Base-by-base conservation (phyloP, 2,888 invertebrate species). In the Hydraecia micacea region DNA sequence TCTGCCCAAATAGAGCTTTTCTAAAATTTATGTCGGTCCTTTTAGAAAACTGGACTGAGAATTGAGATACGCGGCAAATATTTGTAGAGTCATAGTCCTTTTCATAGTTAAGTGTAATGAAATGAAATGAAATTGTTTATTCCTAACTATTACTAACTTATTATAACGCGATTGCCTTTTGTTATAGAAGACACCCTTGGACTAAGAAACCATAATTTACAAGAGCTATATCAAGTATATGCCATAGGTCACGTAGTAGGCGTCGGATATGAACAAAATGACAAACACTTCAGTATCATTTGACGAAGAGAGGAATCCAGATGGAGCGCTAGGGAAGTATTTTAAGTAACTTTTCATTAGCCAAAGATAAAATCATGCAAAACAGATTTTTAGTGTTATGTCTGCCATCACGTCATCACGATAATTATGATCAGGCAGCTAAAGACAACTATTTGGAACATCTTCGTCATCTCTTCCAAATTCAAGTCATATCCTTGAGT, bases 231-330 rank as follows among this genome's bases (percentile, higher is more conserved):
- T 13, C 21, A 3, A 21, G 32, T 62, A 42, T 75, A 67, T 82
- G 82, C 75, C 39, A 86, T 15, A 58, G 65, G 79, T 76, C 83
- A 87, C 86, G 83, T 86, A 82, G 83, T 86, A 82, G 49, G 13
- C 76, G 58, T 42, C 13, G n/a, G 49, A 58, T 49, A 58, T 60
- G 25, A 52, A 65, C 8, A 52, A 52, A 25, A 42, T 15, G 21
- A 42, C 1, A 5, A 36, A 15, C 9, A 15, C 32, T 42, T 21
- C 49, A 67, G 25, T 60, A 46, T 32, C 28, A 46, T 77, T n/a
- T 75, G 28, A 32, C 2, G 2, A 36, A 25, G 32, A n/a, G 36
- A n/a, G 2, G 25, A 21, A 55, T 11, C 6, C 15, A 46, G 7
- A 36, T 66, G n/a, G 13, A 21, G 18, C 15, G 32, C 13, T 32